Base-by-base conservation (phyloP, 2,797 vertebrate species). In the Hafferia zeledoni region DNA sequence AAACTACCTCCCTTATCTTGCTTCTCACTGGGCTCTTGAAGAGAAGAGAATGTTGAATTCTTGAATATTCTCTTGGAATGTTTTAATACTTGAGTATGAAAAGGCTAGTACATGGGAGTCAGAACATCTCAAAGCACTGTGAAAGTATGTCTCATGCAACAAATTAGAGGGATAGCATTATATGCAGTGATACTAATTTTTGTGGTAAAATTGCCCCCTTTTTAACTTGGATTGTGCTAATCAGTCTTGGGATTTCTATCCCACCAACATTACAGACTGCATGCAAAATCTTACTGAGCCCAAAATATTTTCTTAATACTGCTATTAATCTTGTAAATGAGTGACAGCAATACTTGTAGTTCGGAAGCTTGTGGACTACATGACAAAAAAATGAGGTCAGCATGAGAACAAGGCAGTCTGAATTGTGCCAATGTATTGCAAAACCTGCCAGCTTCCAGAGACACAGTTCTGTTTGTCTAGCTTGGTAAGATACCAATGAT, bases 321-420 rank as follows among this genome's bases (percentile, higher is more conserved):
- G 35, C 69, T 75, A 5, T 55, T 89, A 84, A 87, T 71, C 47
- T 87, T 72, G 33, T 70, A 53, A 70, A 76, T 80, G 37, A 86
- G 47, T 76, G 57, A 49, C 33, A 43, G 52, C 50, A 70, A 10
- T 89, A 33, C 10, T 84, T 80, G 31, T 24, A 75, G 56, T 52
- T 31, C 52, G 59, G 68, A 74, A 91, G 68, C 57, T 68, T 89
- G 75, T 68, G 41, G 53, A 55, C 43, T 72, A 59, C 23, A 7
- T 61, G 57, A 78, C 31, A 63, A 20, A 69, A 76, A 97, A 93
- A 81, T 83, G 43, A 95, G 84, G 69, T 92, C 90, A 94, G 23
- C 68, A 23, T 72, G 65, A 74, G 64, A 90, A 92, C 43, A 71
- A 53, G 43, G 28, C 78, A 59, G 43, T 65, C 60, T 81, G 50